phyloP scores from a whole-genome alignment of 2,797 vertebrate species.

The Pteronotus mesoamericanus region DNA sequence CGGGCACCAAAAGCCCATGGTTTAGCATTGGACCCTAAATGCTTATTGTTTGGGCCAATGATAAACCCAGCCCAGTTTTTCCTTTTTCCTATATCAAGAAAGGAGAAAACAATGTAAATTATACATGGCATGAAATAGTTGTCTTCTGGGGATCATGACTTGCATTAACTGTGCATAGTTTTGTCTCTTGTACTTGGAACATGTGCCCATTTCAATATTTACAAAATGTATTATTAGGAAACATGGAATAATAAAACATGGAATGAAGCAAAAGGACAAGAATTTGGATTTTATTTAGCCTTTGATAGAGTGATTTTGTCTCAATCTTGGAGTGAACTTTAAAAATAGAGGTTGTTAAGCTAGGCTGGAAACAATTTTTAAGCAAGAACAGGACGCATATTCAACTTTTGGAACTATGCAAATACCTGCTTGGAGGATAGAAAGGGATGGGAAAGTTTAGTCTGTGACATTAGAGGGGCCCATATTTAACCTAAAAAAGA shows the following conservation, averaged over 20 bases:
- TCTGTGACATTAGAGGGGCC: neutral
- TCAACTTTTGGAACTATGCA: neutral
- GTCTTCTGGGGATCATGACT: neutral
- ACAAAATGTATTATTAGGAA: conserved; percentile 21
- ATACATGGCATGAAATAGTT: neutral
- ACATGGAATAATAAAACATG: conserved; percentile 1
- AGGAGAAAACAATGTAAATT: neutral
- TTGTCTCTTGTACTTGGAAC: neutral
- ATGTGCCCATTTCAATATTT: neutral
- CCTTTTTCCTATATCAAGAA: neutral
- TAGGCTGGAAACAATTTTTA: conserved; percentile 10
- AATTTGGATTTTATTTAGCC: conserved; percentile 52
- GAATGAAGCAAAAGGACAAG: conserved; percentile 2
- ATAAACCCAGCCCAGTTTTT: neutral
- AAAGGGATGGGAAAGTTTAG: neutral
- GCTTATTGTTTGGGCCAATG: neutral
- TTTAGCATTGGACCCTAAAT: neutral
- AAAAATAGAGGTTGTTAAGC: neutral
- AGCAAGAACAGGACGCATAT: neutral
- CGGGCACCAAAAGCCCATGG: neutral
- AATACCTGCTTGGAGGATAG: neutral
- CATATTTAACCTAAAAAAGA: neutral
- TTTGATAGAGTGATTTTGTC: conserved; percentile 24
- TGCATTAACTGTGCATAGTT: neutral
- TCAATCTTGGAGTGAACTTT: neutral